phyloP scores from a whole-genome alignment of 1,140 invertebrate species.

The Penaeus japonicus region DNA sequence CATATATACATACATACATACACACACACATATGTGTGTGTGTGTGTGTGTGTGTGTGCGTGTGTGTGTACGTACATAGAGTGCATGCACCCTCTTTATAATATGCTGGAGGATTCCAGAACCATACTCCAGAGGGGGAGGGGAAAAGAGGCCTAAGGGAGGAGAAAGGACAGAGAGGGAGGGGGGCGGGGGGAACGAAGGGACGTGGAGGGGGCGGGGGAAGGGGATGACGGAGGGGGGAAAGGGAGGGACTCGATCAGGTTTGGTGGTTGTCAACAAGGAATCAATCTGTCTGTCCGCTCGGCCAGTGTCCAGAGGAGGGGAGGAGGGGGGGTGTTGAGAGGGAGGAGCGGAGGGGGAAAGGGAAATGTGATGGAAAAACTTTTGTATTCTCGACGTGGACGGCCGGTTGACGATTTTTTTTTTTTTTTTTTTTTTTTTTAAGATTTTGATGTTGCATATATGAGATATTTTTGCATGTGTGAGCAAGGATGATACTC shows the following conservation, averaged over 20 bases:
- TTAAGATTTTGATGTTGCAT: too few species aligned
- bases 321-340: neutral
- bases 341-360: neutral
- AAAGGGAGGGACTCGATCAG: neutral
- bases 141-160: neutral
- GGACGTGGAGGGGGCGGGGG: neutral
- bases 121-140: neutral
- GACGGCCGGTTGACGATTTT: neutral
- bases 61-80: neutral
- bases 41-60: neutral
- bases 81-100: neutral
- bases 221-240: neutral
- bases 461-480: too few species aligned
- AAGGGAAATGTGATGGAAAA: conserved; percentile 39
- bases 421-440: too few species aligned
- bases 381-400: conserved; percentile 27
- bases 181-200: neutral
- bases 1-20: conserved; percentile 25
- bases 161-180: neutral
- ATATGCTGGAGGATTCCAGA: too few species aligned
- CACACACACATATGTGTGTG: neutral
- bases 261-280: conserved; percentile 40
- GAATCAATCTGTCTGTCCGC: conserved; percentile 34
- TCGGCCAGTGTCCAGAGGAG: conserved; percentile 20
- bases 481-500: too few species aligned